These are phyloP conservation scores for Scolopax bukidnonensis DNA, from an alignment of 2,797 vertebrate species.

Conservation along the genomic window DNA sequence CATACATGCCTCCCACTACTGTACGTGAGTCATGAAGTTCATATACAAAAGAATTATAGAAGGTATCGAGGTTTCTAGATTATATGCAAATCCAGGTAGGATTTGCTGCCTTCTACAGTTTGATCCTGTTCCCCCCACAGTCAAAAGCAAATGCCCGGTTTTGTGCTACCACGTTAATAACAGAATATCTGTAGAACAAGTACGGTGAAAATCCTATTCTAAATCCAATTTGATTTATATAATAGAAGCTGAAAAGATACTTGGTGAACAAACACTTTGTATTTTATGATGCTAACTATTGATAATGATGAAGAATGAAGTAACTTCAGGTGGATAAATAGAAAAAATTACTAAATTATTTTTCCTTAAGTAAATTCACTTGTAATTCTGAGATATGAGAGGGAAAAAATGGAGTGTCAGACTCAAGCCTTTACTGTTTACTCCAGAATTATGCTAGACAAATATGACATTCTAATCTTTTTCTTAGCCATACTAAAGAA, in stretches of 20 bases:
- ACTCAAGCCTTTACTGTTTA: not conserved
- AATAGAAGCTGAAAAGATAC: not conserved
- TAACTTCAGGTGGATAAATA: not conserved
- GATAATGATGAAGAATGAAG: not conserved
- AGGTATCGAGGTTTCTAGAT: not conserved
- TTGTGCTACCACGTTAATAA: not conserved
- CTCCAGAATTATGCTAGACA: not conserved
- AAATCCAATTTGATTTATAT: not conserved
- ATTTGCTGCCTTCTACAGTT: not conserved
- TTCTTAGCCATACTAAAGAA: not conserved
- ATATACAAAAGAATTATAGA: not conserved
- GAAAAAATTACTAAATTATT: not conserved
- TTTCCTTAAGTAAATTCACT: not conserved
- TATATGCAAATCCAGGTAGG: not conserved
- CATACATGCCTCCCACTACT: accelerated
- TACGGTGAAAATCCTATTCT: not conserved
- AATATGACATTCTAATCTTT: not conserved
- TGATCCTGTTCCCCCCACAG: not conserved
- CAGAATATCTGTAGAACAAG: not conserved
- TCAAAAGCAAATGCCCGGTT: not conserved
- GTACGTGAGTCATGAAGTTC: not conserved
- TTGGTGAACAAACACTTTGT: not conserved
- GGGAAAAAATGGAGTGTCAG: not conserved
- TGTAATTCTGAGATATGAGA: not conserved
- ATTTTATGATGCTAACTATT: not conserved